These are phyloP conservation scores for Enteromius viviparus DNA, from an alignment of 2,797 vertebrate genomes.

Conservation along the genomic window DNA sequence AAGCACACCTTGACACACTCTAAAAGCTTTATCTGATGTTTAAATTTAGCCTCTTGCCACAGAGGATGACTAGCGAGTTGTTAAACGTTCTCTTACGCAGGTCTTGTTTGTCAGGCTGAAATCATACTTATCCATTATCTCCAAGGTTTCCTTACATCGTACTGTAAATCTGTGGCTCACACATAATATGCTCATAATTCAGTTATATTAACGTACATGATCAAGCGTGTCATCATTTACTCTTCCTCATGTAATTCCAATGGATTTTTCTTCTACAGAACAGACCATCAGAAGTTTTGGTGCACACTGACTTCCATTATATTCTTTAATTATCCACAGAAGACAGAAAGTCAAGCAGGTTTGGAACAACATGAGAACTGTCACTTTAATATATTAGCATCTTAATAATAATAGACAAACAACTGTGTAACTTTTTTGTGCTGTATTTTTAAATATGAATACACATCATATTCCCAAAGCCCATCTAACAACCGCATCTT, in stretches of 20 bases:
- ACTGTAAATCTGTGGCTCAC: neutral
- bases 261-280: neutral
- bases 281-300: neutral
- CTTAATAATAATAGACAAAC: neutral
- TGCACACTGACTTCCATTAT: neutral
- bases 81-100: neutral
- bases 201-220: neutral
- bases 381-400: neutral
- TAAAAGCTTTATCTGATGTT: constrained; percentile 43
- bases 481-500: constrained; percentile 42
- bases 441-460: constrained; percentile 8
- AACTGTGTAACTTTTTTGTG: neutral
- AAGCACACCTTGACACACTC: constrained; percentile 40
- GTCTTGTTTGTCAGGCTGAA: neutral
- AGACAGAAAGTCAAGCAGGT: neutral
- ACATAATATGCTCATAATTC: neutral
- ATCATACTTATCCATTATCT: neutral
- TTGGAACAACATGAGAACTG: neutral
- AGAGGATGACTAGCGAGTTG: neutral
- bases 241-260: neutral
- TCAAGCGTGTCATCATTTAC: neutral
- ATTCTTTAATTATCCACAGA: neutral
- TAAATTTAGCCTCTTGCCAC: constrained; percentile 8
- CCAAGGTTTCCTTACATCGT: neutral
- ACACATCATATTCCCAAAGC: constrained; percentile 29